These are phyloP conservation scores for Apodemus agrarius DNA, from an alignment of 2,797 vertebrate species.

Conservation along the genomic window DNA sequence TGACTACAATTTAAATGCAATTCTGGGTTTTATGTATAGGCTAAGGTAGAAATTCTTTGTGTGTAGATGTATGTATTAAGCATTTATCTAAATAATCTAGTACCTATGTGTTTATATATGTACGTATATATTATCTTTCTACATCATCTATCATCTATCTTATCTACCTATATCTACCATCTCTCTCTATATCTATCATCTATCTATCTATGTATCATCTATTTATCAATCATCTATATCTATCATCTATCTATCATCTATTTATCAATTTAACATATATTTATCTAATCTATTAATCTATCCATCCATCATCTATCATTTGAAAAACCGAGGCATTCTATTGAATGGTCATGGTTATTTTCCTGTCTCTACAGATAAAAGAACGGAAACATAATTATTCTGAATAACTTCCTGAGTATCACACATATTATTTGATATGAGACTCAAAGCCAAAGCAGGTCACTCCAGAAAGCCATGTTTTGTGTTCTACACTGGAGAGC, in stretches of 20 bases:
- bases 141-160: not conserved
- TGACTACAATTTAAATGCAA: constrained; percentile 23
- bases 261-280: not conserved
- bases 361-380: not conserved
- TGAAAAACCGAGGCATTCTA: not conserved
- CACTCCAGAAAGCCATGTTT: constrained; percentile 35
- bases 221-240: no score
- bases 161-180: not conserved
- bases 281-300: not conserved
- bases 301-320: not conserved
- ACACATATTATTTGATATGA: not conserved
- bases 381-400: not conserved
- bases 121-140: not conserved
- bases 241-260: not conserved
- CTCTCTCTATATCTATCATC: no score
- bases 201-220: no score
- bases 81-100: not conserved
- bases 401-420: constrained; percentile 41
- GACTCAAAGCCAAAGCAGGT: not conserved
- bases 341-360: not conserved
- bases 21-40: constrained; percentile 13
- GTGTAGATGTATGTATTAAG: not conserved
- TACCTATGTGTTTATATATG: not conserved
- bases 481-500: not conserved
- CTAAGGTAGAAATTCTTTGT: constrained; percentile 32